These are phyloP conservation scores for Elymnias hypermnestra DNA, from an alignment of 1,140 invertebrate species.

Conservation along the genomic window DNA sequence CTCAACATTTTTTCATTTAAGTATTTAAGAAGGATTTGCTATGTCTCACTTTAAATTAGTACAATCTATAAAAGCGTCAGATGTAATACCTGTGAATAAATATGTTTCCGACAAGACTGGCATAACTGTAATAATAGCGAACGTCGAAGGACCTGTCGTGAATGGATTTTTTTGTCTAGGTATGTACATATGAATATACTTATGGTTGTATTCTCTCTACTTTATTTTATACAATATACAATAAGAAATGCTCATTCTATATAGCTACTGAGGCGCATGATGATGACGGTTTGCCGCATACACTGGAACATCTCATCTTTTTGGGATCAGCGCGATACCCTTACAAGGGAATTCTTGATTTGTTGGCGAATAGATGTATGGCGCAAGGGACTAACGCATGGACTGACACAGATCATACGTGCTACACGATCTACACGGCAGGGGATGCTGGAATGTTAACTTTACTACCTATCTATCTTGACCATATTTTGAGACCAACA, in stretches of 20 bases:
- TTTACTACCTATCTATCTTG: slow-evolving; percentile 92
- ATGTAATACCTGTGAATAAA: slow-evolving; percentile 87
- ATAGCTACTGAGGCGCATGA: slow-evolving; percentile 92
- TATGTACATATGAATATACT: no score
- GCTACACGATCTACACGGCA: slow-evolving; percentile 91
- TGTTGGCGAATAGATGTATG: slow-evolving; percentile 91
- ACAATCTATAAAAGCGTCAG: slow-evolving; percentile 80
- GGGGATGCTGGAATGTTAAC: slow-evolving; percentile 91
- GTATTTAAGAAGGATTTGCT: no score
- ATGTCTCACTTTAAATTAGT: slow-evolving; percentile 79
- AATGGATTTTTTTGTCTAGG: slow-evolving; percentile 91
- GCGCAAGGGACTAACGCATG: slow-evolving; percentile 94
- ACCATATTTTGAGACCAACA: slow-evolving; percentile 92
- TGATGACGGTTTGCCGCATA: slow-evolving; percentile 95
- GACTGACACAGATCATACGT: slow-evolving; percentile 91
- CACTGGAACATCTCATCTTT: slow-evolving; percentile 94
- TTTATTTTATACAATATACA: no score
- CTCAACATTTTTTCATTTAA: no score
- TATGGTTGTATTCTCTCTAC: no score
- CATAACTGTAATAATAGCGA: slow-evolving; percentile 86
- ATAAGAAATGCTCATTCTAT: neutral
- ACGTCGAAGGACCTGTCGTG: slow-evolving; percentile 91
- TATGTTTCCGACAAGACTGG: slow-evolving; percentile 88
- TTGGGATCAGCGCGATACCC: slow-evolving; percentile 93
- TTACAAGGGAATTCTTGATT: slow-evolving; percentile 92